Base-by-base conservation (phyloP, 1,140 invertebrate species). In the Lethrus apterus region DNA sequence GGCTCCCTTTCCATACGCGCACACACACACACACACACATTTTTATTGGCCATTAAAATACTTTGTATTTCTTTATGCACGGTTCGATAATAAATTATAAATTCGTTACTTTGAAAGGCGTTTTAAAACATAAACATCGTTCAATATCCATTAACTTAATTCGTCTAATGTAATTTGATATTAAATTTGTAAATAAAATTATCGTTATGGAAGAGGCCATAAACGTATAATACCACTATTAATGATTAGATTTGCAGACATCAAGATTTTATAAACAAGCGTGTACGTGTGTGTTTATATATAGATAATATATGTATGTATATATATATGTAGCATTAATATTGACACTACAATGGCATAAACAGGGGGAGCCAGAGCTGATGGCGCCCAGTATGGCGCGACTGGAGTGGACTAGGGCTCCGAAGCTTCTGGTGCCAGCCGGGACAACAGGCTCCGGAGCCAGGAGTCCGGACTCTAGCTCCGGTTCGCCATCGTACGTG, bases 271-370 rank as follows among this genome's bases (percentile, higher is more conserved):
- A 23, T 34, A 29, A 35, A 48, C 38, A 38, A 40, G 24, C 15
- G 26, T 21, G 17, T n/a, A 41, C 38, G 15, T 15, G 3, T 19
- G 38, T 20, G 13, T 41, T 33, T 50, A 31, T 30, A 31, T 40
- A 46, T 48, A 26, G 40, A 48, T 51, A n/a, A n/a, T n/a, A n/a
- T n/a, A n/a, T 19, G 38, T 20, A 13, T 41, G 42, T 50, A 31
- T 30, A 31, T 40, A 46, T 48, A 26, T 45, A 48, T 51, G 36
- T 44, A 46, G 45, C 33, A 52, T 53, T 53, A 53, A 53, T 53
- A 53, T 53, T 46, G 46, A 40, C 46, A 50, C 43, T 30, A 38
- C 29, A 48, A 40, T 44, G 51, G 36, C 41, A 52, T 53, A 53
- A 53, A 50, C 47, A 53, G 51, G 51, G 44, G 40, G 44, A 47